Evolutionary conservation across 1,140 invertebrate species (phyloP), one percentile per base, ranked within the genome.

Genomic region (Lerema accius): DNA sequence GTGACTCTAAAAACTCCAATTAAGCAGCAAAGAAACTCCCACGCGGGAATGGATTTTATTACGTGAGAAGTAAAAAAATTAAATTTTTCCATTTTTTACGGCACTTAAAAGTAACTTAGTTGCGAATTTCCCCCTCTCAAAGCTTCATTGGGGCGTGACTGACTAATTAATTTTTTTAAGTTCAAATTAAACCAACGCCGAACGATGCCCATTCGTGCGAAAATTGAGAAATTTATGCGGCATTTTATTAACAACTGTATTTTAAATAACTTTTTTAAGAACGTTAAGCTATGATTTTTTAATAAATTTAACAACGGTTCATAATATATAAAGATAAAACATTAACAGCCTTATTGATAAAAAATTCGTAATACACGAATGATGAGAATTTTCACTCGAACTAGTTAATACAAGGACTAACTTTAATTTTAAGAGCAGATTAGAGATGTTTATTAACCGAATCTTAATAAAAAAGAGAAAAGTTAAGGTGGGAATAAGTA

Each of bases 121-220:
- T 69, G 63, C 50, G 68, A 78, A 61, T 73, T 78, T 71, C 69
- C 71, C 72, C 73, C 66, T 60, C 70, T 56, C 59, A 60, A 65
- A 61, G 62, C 73, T 77, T 79, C 73, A 82, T 76, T 81, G 76
- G 63, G 65, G 68, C 68, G 71, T 74, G 71, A 76, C 71, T 65
- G 70, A 65, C 75, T 84, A 86, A 86, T 86, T 86, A 86, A 82
- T 86, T 86, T 86, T 84, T 84, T 84, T 76, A 71, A 68, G 69
- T 73, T 68, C 53, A 77, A 80, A 80, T 80, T 78, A 73, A 74
- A 71, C 68, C 49, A 58, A 63, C 69, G 61, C 53, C 68, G 71
- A 76, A 75, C 71, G 62, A 73, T 71, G 78, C 65, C 69, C 65
- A 75, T 77, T 78, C 73, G 74, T 73, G 78, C 71, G 71, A 75